Evolutionary conservation across 1,140 invertebrate species (phyloP), one percentile per base, ranked within the genome.

Genomic region (Drusus annulatus): DNA sequence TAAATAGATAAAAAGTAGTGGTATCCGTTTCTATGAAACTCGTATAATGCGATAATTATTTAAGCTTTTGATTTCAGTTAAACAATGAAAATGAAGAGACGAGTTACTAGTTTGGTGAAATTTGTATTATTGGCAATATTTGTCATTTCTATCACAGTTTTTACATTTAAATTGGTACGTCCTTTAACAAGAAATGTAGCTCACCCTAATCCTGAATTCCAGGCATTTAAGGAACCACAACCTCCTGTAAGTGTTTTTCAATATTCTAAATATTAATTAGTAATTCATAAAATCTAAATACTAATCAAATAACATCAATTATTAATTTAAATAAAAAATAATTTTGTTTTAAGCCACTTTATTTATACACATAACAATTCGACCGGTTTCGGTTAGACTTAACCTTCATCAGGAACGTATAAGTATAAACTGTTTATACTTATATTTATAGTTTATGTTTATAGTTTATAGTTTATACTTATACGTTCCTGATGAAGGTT

Each of bases 91-190:
- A 79, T 83, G 80, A 69, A 75, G 60, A 80, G 82, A 60, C 79
- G 80, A 28, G 58, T 83, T 17, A 65, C 62, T 17, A 80, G 80
- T 51, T 50, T 81, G 17, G 23, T 83, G 21, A 83, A 83, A 75
- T 81, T 83, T 56, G 10, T 81, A 52, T 45, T 81, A 5, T 74
- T 83, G 62, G 74, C 68, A 21, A 51, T 81, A 45, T 79, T 71
- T 52, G 75, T 83, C 17, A 74, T 83, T 13, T 54, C 76, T 10
- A 36, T 81, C 17, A 83, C 82, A 13, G 73, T 69, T 16, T 81
- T 83, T 63, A 73, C 77, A 36, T 81, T 83, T 50, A 83, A 81
- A 80, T 23, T 80, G 52, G 75, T 83, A 17, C 71, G 82, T 68
- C 82, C 82, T 21, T 73, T 76, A 2, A 79, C 68, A 58, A n/a